Evolutionary conservation across 2,113 vertebrate genomes (phyloP).

Genomic region (Ciconia maguari): DNA sequence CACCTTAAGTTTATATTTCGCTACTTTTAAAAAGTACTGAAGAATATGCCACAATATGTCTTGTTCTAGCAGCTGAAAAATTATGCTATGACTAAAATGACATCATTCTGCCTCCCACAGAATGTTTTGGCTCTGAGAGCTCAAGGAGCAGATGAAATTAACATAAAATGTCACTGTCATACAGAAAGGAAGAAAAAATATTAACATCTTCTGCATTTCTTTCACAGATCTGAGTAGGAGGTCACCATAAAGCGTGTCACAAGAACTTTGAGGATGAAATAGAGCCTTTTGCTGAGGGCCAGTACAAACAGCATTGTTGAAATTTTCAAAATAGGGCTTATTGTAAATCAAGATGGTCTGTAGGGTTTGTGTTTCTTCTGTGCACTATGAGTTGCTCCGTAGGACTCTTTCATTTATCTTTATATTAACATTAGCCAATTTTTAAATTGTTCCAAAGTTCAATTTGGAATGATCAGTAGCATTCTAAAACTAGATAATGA

Average conservation of each 20-base stretch:
- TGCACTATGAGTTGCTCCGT: neutral
- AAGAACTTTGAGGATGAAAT: conserved; percentile 48
- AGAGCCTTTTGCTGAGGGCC: neutral
- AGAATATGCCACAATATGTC: conserved; percentile 81
- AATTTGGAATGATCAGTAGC: neutral
- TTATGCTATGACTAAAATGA: conserved; percentile 78
- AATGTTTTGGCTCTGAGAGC: conserved; percentile 71
- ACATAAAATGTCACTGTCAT: conserved; percentile 73
- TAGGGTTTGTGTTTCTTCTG: neutral
- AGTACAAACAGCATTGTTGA: neutral
- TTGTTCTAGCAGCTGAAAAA: conserved; percentile 78
- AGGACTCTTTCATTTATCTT: neutral
- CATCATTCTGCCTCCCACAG: conserved; percentile 79
- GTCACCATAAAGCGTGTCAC: conserved; percentile 51
- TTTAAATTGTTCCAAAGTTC: neutral
- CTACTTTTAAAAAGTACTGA: conserved; percentile 73
- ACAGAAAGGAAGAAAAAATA: conserved; percentile 68
- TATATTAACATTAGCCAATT: neutral
- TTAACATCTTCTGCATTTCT: conserved; percentile 66
- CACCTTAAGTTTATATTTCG: conserved; percentile 75
- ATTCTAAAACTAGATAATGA: neutral
- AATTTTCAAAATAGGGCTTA: neutral
- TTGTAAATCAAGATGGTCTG: neutral
- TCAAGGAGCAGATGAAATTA: conserved; percentile 77
- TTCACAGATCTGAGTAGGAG: conserved; percentile 63